phyloP scores from a whole-genome alignment of 2,888 invertebrate genomes.

The Mechanitis messenoides region DNA sequence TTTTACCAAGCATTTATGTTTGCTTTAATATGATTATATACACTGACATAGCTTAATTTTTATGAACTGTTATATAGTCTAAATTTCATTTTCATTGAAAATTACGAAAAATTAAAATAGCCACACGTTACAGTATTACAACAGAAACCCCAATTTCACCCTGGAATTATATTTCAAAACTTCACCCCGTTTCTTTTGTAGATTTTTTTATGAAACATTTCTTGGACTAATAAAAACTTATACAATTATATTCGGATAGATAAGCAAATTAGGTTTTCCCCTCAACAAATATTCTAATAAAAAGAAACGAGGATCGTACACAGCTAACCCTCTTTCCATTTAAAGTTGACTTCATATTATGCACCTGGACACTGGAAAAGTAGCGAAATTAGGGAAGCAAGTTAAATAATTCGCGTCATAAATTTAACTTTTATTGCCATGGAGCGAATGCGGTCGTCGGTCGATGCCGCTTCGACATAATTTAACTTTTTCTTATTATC shows the following conservation, averaged over 20 bases:
- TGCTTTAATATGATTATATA: constrained; percentile 12
- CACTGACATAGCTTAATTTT: not conserved
- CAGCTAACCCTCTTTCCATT: constrained; percentile 50
- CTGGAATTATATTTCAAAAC: too few species aligned
- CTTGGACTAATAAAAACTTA: constrained; percentile 25
- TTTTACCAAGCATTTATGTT: constrained; percentile 16
- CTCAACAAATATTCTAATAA: constrained; percentile 39
- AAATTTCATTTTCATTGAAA: too few species aligned
- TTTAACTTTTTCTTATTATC: constrained; percentile 77
- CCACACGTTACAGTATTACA: too few species aligned
- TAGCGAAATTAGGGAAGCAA: constrained; percentile 61
- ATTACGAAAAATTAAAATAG: too few species aligned
- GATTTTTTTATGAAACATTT: constrained; percentile 25
- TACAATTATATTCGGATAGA: constrained; percentile 24
- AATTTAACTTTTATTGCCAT: constrained; percentile 72
- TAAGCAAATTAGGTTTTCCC: constrained; percentile 39
- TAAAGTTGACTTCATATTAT: constrained; percentile 61
- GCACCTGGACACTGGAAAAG: constrained; percentile 65
- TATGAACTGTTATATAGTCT: not conserved
- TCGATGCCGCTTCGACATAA: constrained; percentile 67
- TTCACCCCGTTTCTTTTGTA: too few species aligned
- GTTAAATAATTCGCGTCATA: constrained; percentile 69
- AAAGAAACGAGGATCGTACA: constrained; percentile 42
- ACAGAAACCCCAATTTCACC: too few species aligned
- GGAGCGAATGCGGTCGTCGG: constrained; percentile 43